Evolutionary conservation across 64 coral and sea anemone genomes (phyloP).

Genomic region (Montipora capricornis): DNA sequence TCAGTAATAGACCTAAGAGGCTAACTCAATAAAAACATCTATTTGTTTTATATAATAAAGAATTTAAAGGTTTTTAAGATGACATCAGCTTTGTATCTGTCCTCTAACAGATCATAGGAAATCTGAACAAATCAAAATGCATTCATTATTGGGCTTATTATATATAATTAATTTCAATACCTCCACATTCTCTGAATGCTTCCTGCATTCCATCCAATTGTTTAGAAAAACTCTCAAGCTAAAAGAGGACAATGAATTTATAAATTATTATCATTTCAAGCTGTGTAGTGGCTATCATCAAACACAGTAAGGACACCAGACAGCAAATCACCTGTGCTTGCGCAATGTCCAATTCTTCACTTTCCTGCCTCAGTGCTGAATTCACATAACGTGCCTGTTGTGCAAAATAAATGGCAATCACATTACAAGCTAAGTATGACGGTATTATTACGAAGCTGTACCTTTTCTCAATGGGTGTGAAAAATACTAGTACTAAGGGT

Average conservation of each 20-base stretch:
- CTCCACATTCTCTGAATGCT: slow-evolving; percentile 18
- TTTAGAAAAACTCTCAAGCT: slow-evolving; percentile 23
- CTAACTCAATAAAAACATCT: too few relatives aligned
- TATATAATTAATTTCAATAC: not conserved
- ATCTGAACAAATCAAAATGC: too few relatives aligned
- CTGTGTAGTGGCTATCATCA: not conserved
- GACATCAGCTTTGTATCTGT: too few relatives aligned
- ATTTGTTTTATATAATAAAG: too few relatives aligned
- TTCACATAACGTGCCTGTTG: slow-evolving; percentile 85
- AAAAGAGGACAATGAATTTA: not conserved
- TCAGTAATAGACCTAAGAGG: too few relatives aligned
- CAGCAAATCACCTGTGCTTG: slow-evolving; percentile 55
- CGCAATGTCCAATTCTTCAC: slow-evolving; percentile 71
- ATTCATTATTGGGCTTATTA: too few relatives aligned
- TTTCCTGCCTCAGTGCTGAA: slow-evolving; percentile 85
- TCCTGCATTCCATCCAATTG: not conserved
- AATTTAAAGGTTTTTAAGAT: too few relatives aligned
- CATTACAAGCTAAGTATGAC: not conserved
- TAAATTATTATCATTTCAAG: not conserved
- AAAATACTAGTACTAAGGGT: not conserved
- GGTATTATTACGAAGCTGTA: too few relatives aligned
- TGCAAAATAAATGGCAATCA: not conserved
- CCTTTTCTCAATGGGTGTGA: not conserved
- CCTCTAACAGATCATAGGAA: too few relatives aligned
- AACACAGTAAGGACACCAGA: not conserved